Evolutionary conservation across 2,113 vertebrate species (phyloP), one percentile per base, ranked within the genome.

Genomic region (Penelope pileata): DNA sequence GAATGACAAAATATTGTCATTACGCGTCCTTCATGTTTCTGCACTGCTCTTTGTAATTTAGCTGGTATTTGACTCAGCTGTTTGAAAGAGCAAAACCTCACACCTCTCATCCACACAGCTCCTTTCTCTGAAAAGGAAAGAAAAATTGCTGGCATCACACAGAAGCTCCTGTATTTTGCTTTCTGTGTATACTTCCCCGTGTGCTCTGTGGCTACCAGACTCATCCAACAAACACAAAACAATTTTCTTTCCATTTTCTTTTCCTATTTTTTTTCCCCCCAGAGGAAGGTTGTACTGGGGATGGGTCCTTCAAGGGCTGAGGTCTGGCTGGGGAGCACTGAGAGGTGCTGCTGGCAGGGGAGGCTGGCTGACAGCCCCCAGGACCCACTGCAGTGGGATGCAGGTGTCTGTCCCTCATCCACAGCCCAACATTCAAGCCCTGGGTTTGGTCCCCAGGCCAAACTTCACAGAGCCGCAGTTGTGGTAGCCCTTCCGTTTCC

Each of bases 1-100:
- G 77, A 90, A 92, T 83, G 84, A 94, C 81, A 95, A 94, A 96
- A 97, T 58, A 73, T 84, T 95, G 93, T 94, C 94, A 96, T 95
- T 96, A 83, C 6, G 30, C 77, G 88, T 92, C 91, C 92, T 93
- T 91, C 91, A 51, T 62, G 82, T 94, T 83, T 96, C 84, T 4
- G 4, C 80, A 50, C 3, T 26, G 76, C 85, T 86, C 81, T 88
- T 72, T 60, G 88, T 88, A 85, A 94, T 92, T 86, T 84, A 83
- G 66, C 90, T 88, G 69, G 66, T 63, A 50, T 94, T 95, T 97
- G 95, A 94, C 88, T 96, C 83, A 84, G 83, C 22, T 43, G 1
- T 91, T 90, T 85, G 91, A 96, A 94, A 94, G 80, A 92, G 92
- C 94, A 95, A 88, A 90, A 69, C n/a, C 30, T 82, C 74, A 58